A percentile compares a stretch with the other conserved stretches of the same genome.
Evolutionary conservation across 2,113 vertebrate genomes (phyloP).

Genomic region (Aspiorhynchus laticeps): DNA sequence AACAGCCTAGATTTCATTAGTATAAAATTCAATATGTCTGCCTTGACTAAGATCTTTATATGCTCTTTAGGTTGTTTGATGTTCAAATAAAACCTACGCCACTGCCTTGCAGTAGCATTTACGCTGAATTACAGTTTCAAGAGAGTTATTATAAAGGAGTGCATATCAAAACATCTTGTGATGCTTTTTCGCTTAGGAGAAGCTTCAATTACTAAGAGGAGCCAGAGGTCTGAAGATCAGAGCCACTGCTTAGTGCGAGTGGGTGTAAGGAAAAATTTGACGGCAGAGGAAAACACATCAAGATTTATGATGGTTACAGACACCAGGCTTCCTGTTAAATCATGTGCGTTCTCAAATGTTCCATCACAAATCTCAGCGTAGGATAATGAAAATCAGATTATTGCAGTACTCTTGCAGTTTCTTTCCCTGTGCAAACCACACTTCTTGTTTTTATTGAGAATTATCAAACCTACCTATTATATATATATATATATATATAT

Average conservation of each 20-base stretch:
- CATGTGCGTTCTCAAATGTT: slow-evolving; percentile 11
- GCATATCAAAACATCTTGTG: slow-evolving; percentile 37
- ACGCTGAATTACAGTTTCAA: not conserved
- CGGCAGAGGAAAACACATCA: slow-evolving; percentile 24
- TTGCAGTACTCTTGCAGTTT: not conserved
- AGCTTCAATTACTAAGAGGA: slow-evolving; percentile 37
- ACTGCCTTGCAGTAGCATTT: slow-evolving; percentile 6
- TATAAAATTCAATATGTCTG: not conserved
- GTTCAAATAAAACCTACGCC: not conserved
- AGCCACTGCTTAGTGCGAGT: not conserved
- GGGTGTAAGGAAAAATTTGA: slow-evolving; percentile 12
- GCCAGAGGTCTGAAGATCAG: slow-evolving; percentile 30
- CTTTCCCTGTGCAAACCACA: not conserved
- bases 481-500: not conserved
- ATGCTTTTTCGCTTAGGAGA: slow-evolving; percentile 11
- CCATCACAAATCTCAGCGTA: slow-evolving; percentile 14
- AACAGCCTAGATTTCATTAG: not conserved
- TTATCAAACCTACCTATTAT: not conserved
- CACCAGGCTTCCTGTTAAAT: slow-evolving; percentile 10
- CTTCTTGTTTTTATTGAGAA: not conserved
- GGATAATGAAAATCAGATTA: slow-evolving; percentile 12
- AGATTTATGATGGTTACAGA: slow-evolving; percentile 43
- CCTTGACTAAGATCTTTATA: not conserved
- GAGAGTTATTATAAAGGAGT: slow-evolving; percentile 8
- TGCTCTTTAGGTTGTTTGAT: not conserved